Evolutionary conservation across 2,797 vertebrate genomes (phyloP), one percentile per base, ranked within the genome.

Genomic region (Oceanodroma leucorhoa): DNA sequence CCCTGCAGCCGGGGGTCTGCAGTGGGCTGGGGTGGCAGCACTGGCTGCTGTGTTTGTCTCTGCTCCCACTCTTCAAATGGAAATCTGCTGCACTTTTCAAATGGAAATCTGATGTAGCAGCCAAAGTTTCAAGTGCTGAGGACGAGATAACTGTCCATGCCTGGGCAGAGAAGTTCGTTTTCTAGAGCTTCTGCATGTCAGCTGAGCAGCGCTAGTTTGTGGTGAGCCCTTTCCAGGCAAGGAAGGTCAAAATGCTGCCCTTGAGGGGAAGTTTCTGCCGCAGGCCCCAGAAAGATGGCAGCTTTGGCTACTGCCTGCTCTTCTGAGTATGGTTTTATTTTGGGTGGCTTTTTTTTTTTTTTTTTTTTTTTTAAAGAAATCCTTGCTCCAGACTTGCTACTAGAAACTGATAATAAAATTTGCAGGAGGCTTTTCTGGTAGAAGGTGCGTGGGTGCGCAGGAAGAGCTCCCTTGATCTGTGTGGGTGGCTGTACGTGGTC

Each of bases 321-420:
- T 60, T 54, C 27, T 2, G 21, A 41, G 27, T 54, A 23, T 5
- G 36, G 36, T 36, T 45, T 46, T 40, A 40, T 40, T 40, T 40
- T 12, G 36, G 36, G 36, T 36, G 36, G 36, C 41, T 21, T 45
- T 21, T 20, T 41, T 5, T 16, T 11, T 6, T 12, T 17, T 26
- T 20, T 54, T 23, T 27, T 23, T 5, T 13, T n/a, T 38, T 34
- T 48, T 69, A 1, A 45, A 85, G 51, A 61, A 58, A n/a, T 36
- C 76, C 38, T 67, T 20, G 76, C 57, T 93, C 53, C 57, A 50
- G 83, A 81, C 61, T 83, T 80, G 60, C 87, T 95, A n/a, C 89
- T 92, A 65, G 91, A 82, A 82, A 54, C 72, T 16, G 58, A 27
- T 66, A 73, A 58, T 38, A 26, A 69, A 51, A 64, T 32, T 32